Conservation (phyloP, 2,113 vertebrate genomes). For the Capreolus pygargus region DNA sequence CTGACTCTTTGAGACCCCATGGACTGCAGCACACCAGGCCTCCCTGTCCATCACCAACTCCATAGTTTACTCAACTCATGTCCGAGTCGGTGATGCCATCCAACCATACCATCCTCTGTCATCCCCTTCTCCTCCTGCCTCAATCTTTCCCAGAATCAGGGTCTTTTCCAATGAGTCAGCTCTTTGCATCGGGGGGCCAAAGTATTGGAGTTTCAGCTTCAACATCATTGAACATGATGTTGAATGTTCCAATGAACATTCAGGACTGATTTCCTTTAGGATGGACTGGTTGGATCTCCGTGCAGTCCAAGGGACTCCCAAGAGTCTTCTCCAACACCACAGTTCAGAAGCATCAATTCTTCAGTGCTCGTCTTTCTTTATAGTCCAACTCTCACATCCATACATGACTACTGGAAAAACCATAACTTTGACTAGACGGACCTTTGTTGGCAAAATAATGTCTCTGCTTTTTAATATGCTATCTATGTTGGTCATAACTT, state of each 20-base stretch:
- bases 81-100: not conserved
- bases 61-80: not conserved
- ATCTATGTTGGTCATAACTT: not conserved
- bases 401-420: not conserved
- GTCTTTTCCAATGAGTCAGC: not conserved
- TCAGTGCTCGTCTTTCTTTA: rapidly evolving
- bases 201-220: not conserved
- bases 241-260: not conserved
- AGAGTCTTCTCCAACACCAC: not conserved
- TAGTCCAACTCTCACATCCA: not conserved
- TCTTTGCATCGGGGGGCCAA: not conserved
- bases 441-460: not conserved
- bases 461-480: not conserved
- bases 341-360: not conserved
- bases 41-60: not conserved
- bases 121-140: not conserved
- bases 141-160: not conserved
- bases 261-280: not conserved
- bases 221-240: not conserved
- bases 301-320: not conserved
- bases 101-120: not conserved
- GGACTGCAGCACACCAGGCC: not conserved
- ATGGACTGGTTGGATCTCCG: not conserved
- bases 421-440: not conserved
- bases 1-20: not conserved